Base-by-base conservation (phyloP, 2,113 vertebrate genomes). In the Burhinus oedicnemus region DNA sequence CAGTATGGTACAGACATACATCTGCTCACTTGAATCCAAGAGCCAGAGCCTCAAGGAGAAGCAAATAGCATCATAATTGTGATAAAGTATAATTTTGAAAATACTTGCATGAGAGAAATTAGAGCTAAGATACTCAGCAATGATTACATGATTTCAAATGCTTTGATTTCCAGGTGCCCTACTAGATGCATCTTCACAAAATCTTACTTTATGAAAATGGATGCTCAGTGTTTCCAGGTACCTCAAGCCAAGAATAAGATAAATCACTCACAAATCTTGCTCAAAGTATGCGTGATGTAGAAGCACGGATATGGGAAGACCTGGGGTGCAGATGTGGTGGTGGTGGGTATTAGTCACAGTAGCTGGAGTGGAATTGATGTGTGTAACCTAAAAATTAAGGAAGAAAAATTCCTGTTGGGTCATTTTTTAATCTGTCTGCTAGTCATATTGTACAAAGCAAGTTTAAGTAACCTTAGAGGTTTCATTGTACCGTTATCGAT, bases 381-480 rank as follows among this genome's bases (percentile, higher is more conserved):
- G 34, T 85, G 64, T 89, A 86, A 94, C 57, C 40, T 77, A 65
- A 90, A 95, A 81, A 64, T 57, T 71, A 83, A 91, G 83, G 83
- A 96, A 84, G 71, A 68, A 90, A 83, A 84, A 87, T 65, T 93
- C 64, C 60, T 83, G 21, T 68, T 77, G 70, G 29, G 40, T 82
- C 12, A 44, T 75, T 87, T 71, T 95, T 94, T 29, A 91, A 74
- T 78, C 78, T 84, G 29, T 71, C 80, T 94, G 72, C 38, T 95
- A 49, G 44, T 76, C 89, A 79, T 79, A 71, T 23, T 55, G 42
- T 71, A 70, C 54, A 42, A 44, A 85, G 45, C 52, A 87, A 83
- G 40, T 75, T 81, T 26, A 89, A 89, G 61, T n/a, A 16, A 79
- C 71, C 92, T 78, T 21, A 77, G 78, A 71, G 66, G 45, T 95